A percentile compares a stretch with the other conserved stretches of the same genome.
phyloP scores from a whole-genome alignment of 2,113 vertebrate species.

The Clarias batrachus region DNA sequence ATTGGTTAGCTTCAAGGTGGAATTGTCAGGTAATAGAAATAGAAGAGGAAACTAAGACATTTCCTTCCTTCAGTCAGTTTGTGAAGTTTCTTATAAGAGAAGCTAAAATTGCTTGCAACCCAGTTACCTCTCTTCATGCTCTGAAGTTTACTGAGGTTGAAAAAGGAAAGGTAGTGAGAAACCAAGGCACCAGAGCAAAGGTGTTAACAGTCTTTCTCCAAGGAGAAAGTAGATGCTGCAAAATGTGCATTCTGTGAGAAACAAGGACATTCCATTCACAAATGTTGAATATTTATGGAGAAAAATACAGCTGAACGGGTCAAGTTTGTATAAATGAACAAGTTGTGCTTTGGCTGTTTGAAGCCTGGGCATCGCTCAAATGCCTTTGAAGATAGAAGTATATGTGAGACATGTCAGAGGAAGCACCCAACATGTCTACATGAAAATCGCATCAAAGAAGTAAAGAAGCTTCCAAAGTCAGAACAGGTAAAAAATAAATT shows the following conservation, averaged over 20 bases:
- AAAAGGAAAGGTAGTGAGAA: slow-evolving; percentile 2
- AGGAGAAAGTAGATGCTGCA: neutral
- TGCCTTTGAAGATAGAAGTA: neutral
- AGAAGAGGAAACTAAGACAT: neutral
- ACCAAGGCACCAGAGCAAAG: neutral
- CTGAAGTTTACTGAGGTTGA: neutral
- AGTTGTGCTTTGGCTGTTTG: slow-evolving; percentile 29
- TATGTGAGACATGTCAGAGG: neutral
- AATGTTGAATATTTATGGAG: neutral
- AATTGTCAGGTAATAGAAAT: slow-evolving; percentile 35
- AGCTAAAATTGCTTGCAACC: neutral
- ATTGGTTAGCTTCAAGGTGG: slow-evolving; percentile 40
- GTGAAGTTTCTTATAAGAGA: neutral
- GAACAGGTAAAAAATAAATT: neutral
- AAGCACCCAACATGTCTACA: slow-evolving; percentile 6
- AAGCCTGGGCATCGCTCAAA: neutral
- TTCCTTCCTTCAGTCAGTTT: slow-evolving; percentile 22
- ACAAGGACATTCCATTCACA: slow-evolving; percentile 7
- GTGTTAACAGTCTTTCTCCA: neutral
- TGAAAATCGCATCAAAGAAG: neutral
- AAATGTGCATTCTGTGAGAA: slow-evolving; percentile 14
- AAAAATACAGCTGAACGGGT: neutral
- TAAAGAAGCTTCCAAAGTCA: neutral
- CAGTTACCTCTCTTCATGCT: neutral
- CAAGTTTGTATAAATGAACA: slow-evolving; percentile 27